Base-by-base conservation (phyloP, 2,113 vertebrate genomes). In the Pangasianodon hypophthalmus region DNA sequence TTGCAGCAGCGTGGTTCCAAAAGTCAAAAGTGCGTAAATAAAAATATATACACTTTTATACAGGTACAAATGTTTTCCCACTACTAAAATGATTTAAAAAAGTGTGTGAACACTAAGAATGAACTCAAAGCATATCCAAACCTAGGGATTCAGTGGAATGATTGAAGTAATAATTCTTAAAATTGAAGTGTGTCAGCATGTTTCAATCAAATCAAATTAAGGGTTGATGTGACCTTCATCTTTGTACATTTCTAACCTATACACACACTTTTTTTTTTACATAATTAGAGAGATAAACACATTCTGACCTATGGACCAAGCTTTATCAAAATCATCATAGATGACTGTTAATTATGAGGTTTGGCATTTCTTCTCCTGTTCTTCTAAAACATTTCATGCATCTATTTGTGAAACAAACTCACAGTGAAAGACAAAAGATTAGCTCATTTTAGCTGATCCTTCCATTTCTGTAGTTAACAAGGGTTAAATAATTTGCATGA, bases 1-100 rank as follows among this genome's bases (percentile, higher is more conserved):
- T 95, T 64, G 54, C 79, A 91, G 62, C 41, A 91, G 26, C 41
- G 89, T 88, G 73, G 9, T 75, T 92, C 90, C 92, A 88, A 90
- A 50, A 64, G 75, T 67, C 80, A 88, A 84, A 86, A 69, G 89
- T 86, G 19, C 62, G 9, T 58, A 58, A 69, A 54, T 81, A 26
- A 44, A 69, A 88, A 84, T 80, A 50, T n/a, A 21, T 19, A 52
- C 3, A 3, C 29, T 81, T 81, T 41, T 37, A 26, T 29, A 50
- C 13, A 79, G 44, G 14, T 10, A 62, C 1, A 1, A 62, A 44
- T 62, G 56, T 26, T 84, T 60, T 62, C 19, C 18, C 19, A 83
- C 18, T 29, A 56, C n/a, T 4, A 82, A 54, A 82, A 24, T 73
- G 16, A 41, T 81, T 81, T 2, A 19, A 1, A 37, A 50, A 82